phyloP scores from a whole-genome alignment of 2,113 vertebrate genomes.

The Puntigrus tetrazona region DNA sequence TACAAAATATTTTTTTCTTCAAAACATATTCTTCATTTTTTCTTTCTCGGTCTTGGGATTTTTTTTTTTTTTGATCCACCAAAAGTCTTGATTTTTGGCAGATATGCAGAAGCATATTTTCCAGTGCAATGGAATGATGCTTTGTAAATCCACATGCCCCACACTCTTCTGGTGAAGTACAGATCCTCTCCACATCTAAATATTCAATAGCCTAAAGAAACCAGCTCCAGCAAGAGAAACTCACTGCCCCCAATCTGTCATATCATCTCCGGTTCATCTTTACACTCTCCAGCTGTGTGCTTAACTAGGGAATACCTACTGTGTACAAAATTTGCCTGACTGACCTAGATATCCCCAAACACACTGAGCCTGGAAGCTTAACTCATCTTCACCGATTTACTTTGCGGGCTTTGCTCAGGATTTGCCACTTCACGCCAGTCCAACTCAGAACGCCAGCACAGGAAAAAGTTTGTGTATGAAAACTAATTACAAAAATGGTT shows the following conservation, averaged over 20 bases:
- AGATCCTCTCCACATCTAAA: neutral
- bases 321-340: conserved; percentile 47
- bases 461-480: conserved; percentile 40
- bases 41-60: too few relatives aligned
- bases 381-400: conserved; percentile 18
- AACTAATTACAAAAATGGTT: neutral
- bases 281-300: conserved; percentile 32
- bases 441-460: conserved; percentile 38
- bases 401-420: conserved; percentile 2
- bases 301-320: conserved; percentile 42
- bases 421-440: conserved; percentile 42
- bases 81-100: too few relatives aligned
- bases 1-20: too few relatives aligned
- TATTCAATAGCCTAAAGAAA: conserved; percentile 37
- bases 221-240: conserved; percentile 39
- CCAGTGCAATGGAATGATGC: neutral
- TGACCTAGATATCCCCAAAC: conserved; percentile 54
- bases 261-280: conserved; percentile 46
- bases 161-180: neutral
- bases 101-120: too few relatives aligned
- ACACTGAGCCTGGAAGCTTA: conserved; percentile 27
- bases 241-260: conserved; percentile 59
- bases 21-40: too few relatives aligned
- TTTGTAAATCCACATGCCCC: conserved; percentile 23
- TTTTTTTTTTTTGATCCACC: too few relatives aligned